Conservation (phyloP, 2,888 invertebrate genomes). For the Stramonita haemastoma region DNA sequence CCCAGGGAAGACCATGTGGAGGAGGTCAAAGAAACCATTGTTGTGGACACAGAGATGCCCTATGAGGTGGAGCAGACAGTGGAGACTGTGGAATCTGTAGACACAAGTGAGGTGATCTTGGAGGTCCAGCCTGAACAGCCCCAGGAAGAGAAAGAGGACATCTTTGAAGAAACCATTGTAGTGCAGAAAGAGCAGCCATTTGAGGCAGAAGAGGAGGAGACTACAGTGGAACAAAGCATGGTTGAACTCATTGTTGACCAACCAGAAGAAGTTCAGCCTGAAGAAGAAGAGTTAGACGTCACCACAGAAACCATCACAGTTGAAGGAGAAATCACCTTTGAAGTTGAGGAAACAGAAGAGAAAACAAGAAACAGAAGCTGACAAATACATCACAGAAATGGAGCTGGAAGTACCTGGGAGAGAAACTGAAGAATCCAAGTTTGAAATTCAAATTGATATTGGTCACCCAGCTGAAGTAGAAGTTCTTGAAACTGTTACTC, state of each 20-base stretch:
- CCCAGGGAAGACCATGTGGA: constrained; percentile 46
- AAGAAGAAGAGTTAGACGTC: constrained; percentile 34
- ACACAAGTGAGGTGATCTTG: constrained; percentile 14
- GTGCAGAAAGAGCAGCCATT: constrained; percentile 31
- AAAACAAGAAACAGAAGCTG: constrained; percentile 28
- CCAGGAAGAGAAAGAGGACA: neutral
- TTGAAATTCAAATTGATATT: constrained; percentile 47
- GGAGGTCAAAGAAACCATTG: constrained; percentile 47
- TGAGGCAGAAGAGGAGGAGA: constrained; percentile 29
- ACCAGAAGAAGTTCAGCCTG: constrained; percentile 25
- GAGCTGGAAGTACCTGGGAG: constrained; percentile 42
- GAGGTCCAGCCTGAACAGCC: constrained; percentile 33
- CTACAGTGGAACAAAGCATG: constrained; percentile 22
- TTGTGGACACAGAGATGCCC: constrained; percentile 47
- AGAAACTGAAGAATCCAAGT: constrained; percentile 35
- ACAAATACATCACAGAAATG: constrained; percentile 31
- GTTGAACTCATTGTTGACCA: constrained; percentile 29
- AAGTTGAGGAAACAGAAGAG: constrained; percentile 44
- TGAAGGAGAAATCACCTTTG: constrained; percentile 38
- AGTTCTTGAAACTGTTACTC: constrained; percentile 43
- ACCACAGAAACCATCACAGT: constrained; percentile 35
- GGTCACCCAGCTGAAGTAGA: constrained; percentile 45
- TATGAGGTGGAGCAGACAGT: constrained; percentile 40
- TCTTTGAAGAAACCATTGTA: constrained; percentile 18
- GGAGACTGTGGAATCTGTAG: constrained; percentile 23